These are phyloP conservation scores for Calosoma granatense DNA, from an alignment of 1,140 invertebrate genomes.

Conservation along the genomic window DNA sequence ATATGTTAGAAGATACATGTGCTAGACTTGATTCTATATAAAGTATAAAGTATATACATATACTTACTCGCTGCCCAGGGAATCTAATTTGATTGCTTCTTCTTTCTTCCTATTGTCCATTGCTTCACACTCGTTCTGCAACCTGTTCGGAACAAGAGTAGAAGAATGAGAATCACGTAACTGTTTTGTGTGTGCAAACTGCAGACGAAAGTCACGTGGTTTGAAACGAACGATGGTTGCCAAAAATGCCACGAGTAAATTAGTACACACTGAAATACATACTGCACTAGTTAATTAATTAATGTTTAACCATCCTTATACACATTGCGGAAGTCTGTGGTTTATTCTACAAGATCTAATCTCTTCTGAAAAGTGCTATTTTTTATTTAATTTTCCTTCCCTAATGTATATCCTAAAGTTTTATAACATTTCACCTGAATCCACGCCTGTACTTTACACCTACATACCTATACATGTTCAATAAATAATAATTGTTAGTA, in stretches of 20 bases:
- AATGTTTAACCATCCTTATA: too few species aligned
- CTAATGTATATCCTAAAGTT: too few species aligned
- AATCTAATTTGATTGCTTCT: not conserved
- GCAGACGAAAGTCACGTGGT: not conserved
- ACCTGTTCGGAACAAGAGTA: not conserved
- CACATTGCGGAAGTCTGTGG: too few species aligned
- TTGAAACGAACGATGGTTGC: too few species aligned
- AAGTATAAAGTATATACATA: not conserved
- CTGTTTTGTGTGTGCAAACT: not conserved
- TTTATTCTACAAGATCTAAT: too few species aligned
- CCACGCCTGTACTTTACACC: too few species aligned
- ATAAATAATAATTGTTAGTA: too few species aligned
- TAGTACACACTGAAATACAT: not conserved
- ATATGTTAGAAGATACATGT: not conserved
- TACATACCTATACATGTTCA: too few species aligned
- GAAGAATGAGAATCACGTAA: not conserved
- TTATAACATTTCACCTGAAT: too few species aligned
- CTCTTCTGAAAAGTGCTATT: too few species aligned
- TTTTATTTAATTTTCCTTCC: too few species aligned
- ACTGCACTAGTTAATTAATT: not conserved
- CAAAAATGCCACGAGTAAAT: not conserved
- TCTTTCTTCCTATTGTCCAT: conserved; percentile 1
- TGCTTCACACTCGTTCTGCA: not conserved
- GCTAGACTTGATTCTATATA: not conserved
- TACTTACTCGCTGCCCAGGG: not conserved